Base-by-base conservation (phyloP, 1,140 invertebrate genomes). In the Drosophila littoralis region DNA sequence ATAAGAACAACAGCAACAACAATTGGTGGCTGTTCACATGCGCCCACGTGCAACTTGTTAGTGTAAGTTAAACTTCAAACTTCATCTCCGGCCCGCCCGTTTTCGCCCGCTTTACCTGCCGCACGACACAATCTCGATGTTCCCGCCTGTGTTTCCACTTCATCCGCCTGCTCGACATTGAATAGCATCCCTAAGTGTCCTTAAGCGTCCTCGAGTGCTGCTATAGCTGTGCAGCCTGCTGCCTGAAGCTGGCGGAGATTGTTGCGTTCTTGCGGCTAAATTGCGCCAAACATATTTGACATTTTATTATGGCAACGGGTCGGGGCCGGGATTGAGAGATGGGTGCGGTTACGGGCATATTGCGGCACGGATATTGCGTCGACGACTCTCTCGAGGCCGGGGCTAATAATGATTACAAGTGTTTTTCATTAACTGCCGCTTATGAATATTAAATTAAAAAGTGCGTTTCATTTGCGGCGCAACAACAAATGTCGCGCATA, bases 211-310 rank as follows among this genome's bases (percentile, higher is more conserved):
- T 81, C 75, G 74, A 89, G 83, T 77, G 79, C 45, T 79, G 45
- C 64, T 71, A 70, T 51, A 67, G 51, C 40, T 40, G 50, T 68
- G 46, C 40, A 35, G 59, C 22, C 48, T 48, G 65, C 54, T 50
- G 48, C 48, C 51, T 50, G 7, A 17, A 57, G 70, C 54, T 59
- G 35, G 75, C 43, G 50, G 82, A 86, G 75, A 79, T 76, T 85
- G 82, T 85, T 54, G 51, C 51, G 84, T 72, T 28, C 2, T 28
- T 88, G 80, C 74, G 83, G 84, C 89, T 89, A 80, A 89, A 88
- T 89, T 88, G 84, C 83, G 83, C 83, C 83, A 88, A 88, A 89
- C 83, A 88, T 88, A 88, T 88, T 88, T 88, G 83, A 88, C 85
- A 88, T 88, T 88, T 88, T 88, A 88, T 88, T 88, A 88, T 67